These are phyloP conservation scores for Sebastes schlegelii DNA, from an alignment of 2,113 vertebrate genomes.

Conservation along the genomic window DNA sequence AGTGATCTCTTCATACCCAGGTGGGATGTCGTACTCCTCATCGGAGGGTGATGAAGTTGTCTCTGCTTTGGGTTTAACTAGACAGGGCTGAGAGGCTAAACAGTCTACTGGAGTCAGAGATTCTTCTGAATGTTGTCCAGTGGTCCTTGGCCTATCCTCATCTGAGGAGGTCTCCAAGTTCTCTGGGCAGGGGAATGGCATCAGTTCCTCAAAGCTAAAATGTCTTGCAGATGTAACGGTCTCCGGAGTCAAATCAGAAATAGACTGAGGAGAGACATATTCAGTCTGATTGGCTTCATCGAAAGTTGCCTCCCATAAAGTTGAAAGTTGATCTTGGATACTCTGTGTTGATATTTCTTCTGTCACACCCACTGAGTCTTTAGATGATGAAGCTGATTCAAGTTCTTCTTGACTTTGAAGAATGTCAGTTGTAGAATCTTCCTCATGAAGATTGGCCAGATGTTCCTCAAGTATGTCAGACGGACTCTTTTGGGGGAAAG, in stretches of 20 bases:
- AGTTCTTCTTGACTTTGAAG: conserved; percentile 15
- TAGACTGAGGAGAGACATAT: conserved; percentile 58
- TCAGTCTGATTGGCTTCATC: conserved; percentile 31
- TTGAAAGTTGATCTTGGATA: conserved; percentile 28
- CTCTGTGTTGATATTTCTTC: conserved; percentile 27
- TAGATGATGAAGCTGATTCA: background rate
- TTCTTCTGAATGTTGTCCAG: conserved; percentile 38
- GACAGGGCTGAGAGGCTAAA: conserved; percentile 26
- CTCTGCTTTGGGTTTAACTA: conserved; percentile 38
- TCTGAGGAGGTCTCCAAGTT: conserved; percentile 39
- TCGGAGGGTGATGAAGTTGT: conserved; percentile 46
- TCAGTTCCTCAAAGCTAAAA: conserved; percentile 73
- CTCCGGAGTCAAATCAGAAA: conserved; percentile 68
- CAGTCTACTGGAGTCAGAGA: conserved; percentile 30
- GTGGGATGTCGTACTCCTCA: conserved; percentile 60
- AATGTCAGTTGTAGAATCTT: conserved; percentile 24
- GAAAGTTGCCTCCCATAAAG: conserved; percentile 36
- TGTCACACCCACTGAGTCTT: conserved; percentile 11
- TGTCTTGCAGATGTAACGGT: conserved; percentile 50
- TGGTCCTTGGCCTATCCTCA: conserved; percentile 31
- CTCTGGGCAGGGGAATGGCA: background rate
- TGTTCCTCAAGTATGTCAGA: conserved; percentile 22
- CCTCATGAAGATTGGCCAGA: conserved; percentile 4
- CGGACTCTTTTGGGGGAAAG: background rate
- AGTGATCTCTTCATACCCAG: conserved; percentile 27